A percentile compares a stretch with the other conserved stretches of the same genome.
These are phyloP conservation scores for Nansenia antarctica DNA, from an alignment of 2,113 vertebrate species.

Conservation along the genomic window DNA sequence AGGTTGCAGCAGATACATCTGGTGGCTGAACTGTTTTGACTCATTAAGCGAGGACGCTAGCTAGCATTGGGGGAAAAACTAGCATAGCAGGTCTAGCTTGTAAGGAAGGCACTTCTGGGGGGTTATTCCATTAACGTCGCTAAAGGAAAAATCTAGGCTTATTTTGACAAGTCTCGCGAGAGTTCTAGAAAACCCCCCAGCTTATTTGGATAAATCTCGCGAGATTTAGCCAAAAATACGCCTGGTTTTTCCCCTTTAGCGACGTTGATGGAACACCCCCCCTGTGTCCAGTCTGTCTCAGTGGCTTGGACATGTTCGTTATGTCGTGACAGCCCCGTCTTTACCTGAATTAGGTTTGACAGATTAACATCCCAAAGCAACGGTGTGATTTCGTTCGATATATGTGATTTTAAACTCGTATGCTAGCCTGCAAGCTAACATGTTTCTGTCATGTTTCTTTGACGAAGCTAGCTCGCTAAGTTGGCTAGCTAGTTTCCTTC, in stretches of 20 bases:
- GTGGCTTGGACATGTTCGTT: neutral
- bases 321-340: neutral
- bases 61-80: slow-evolving; percentile 4
- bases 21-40: slow-evolving; percentile 11
- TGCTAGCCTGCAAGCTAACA: neutral
- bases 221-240: too few relatives aligned
- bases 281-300: neutral
- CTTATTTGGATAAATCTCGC: too few relatives aligned
- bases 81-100: neutral
- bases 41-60: slow-evolving; percentile 18
- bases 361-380: neutral
- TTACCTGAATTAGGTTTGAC: neutral
- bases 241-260: too few relatives aligned
- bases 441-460: neutral
- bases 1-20: neutral
- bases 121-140: too few relatives aligned
- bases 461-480: neutral
- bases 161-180: too few relatives aligned
- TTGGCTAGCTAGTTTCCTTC: neutral
- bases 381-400: neutral
- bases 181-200: too few relatives aligned
- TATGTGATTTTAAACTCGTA: neutral
- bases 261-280: too few relatives aligned
- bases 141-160: too few relatives aligned
- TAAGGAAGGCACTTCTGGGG: too few relatives aligned